A percentile compares a stretch with the other conserved stretches of the same genome.
Conservation (phyloP, 2,888 invertebrate species). For the Halictus quadricinctus region DNA sequence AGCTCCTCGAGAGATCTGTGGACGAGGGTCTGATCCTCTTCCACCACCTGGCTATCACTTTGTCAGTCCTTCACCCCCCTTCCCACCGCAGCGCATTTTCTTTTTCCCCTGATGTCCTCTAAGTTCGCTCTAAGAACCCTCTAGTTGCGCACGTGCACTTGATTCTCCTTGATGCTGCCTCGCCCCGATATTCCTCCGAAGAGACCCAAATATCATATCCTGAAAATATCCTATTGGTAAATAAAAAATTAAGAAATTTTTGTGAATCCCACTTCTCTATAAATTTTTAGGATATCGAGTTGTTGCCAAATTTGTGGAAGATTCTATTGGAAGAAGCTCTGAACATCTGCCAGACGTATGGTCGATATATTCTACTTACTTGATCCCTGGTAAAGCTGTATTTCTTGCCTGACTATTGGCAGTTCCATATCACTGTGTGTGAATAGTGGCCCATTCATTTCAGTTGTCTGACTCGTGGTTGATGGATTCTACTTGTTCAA, state of each 20-base stretch:
- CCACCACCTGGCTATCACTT: background rate
- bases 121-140: background rate
- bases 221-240: background rate
- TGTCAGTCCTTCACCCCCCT: background rate
- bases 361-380: background rate
- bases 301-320: background rate
- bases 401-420: background rate
- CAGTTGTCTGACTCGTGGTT: background rate
- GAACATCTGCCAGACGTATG: background rate
- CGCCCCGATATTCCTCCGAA: background rate
- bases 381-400: background rate
- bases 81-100: background rate
- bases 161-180: background rate
- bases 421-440: background rate
- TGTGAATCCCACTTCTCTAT: background rate
- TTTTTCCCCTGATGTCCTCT: background rate
- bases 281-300: background rate
- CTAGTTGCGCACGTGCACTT: background rate
- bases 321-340: background rate
- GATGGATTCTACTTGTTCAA: background rate
- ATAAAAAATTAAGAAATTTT: background rate
- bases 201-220: too few species aligned
- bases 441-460: background rate
- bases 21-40: background rate
- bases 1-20: background rate